These are phyloP conservation scores for Lepidurus apus DNA, from an alignment of 1,140 invertebrate genomes.

Conservation along the genomic window DNA sequence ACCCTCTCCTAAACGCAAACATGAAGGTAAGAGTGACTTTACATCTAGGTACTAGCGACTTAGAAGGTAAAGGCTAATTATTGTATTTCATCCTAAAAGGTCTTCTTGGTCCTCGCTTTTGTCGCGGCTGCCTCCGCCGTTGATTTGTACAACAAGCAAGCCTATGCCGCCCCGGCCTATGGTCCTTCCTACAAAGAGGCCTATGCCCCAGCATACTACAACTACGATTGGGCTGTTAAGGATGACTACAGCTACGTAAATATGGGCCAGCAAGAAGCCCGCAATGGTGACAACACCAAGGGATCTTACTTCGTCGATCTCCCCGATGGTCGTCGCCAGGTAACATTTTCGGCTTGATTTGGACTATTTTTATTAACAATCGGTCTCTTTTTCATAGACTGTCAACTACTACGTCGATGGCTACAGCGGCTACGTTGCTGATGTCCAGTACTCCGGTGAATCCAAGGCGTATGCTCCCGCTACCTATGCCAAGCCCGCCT, in stretches of 20 bases:
- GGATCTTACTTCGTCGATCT: slow-evolving; percentile 39
- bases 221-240: slow-evolving; percentile 39
- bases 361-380: not conserved
- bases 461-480: slow-evolving; percentile 23
- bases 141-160: not conserved
- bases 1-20: not conserved
- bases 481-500: not conserved
- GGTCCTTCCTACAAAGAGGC: slow-evolving; percentile 6
- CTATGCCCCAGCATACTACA: slow-evolving; percentile 33
- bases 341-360: slow-evolving; percentile 44
- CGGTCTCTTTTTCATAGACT: not conserved
- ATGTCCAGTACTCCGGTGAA: slow-evolving; percentile 26
- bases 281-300: slow-evolving; percentile 37
- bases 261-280: slow-evolving; percentile 37
- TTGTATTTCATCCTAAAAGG: not conserved
- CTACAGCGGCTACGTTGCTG: slow-evolving; percentile 26
- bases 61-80: not conserved
- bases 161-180: not conserved
- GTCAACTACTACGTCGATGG: slow-evolving; percentile 29
- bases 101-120: not conserved
- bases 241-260: slow-evolving; percentile 37
- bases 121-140: not conserved
- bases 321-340: slow-evolving; percentile 39
- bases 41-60: not conserved
- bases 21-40: not conserved